These are phyloP conservation scores for Crypturellus undulatus DNA, from an alignment of 2,113 vertebrate species.

Conservation along the genomic window DNA sequence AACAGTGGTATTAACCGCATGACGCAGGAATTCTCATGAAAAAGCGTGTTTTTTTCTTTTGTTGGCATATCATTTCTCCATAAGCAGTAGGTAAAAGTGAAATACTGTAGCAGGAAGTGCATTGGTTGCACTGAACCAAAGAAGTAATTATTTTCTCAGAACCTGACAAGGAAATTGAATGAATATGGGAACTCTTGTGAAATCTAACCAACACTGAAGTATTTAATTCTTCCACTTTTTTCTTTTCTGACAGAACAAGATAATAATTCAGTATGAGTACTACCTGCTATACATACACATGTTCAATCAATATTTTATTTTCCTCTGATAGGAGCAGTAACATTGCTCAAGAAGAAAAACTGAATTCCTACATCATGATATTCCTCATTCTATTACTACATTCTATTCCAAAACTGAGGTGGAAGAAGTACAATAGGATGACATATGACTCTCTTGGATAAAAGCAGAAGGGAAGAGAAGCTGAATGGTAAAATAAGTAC, in stretches of 20 bases:
- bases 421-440: background rate
- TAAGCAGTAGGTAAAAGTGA: slow-evolving; percentile 12
- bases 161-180: slow-evolving; percentile 51
- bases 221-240: background rate
- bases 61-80: background rate
- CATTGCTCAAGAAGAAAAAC: background rate
- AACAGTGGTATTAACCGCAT: background rate
- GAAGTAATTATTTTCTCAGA: slow-evolving; percentile 58
- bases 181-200: slow-evolving; percentile 39
- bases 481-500: background rate
- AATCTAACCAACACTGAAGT: slow-evolving; percentile 20
- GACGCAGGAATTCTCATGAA: background rate
- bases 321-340: background rate
- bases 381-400: background rate
- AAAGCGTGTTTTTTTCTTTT: background rate
- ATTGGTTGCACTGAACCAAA: slow-evolving; percentile 48
- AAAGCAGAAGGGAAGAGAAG: background rate
- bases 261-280: slow-evolving; percentile 4
- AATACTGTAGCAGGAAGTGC: slow-evolving; percentile 43
- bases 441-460: background rate
- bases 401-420: background rate
- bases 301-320: background rate
- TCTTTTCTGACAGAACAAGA: slow-evolving; percentile 42
- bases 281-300: background rate
- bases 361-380: background rate